Percentiles rank a stretch among this genome's conserved stretches.
phyloP scores from a whole-genome alignment of 2,113 vertebrate genomes.

The Motacilla tschutschensis region DNA sequence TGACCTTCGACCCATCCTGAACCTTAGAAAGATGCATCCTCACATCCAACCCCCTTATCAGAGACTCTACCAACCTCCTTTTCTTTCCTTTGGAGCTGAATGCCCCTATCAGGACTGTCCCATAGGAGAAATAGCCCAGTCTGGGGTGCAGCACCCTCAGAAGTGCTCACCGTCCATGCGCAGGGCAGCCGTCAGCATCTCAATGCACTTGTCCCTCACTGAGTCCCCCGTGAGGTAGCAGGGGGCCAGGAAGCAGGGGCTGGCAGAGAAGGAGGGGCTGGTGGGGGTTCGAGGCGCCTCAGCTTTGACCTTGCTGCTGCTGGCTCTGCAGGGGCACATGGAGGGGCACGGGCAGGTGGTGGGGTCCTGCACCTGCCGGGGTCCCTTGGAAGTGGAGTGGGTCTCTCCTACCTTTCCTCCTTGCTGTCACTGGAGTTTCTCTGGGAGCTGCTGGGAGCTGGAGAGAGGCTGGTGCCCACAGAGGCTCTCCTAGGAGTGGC shows the following conservation, averaged over 20 bases:
- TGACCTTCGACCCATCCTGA: background rate
- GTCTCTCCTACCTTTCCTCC: constrained; percentile 72
- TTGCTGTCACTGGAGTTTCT: constrained; percentile 73
- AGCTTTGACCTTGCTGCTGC: constrained; percentile 73
- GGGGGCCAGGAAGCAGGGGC: constrained; percentile 68
- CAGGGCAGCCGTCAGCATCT: constrained; percentile 88
- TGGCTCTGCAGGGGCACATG: constrained; percentile 49
- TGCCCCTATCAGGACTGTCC: background rate
- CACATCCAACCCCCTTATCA: background rate
- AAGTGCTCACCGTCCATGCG: constrained; percentile 82
- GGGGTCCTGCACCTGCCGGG: rapidly evolving
- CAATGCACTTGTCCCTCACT: constrained; percentile 92
- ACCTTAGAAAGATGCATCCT: background rate
- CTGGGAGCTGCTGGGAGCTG: constrained; percentile 53
- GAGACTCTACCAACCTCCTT: background rate
- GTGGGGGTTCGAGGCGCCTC: constrained; percentile 80
- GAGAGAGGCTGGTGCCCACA: constrained; percentile 52
- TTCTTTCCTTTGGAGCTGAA: background rate
- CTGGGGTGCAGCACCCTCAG: background rate
- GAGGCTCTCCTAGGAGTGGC: constrained; percentile 73
- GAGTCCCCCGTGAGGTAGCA: constrained; percentile 87
- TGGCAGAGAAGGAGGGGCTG: constrained; percentile 76
- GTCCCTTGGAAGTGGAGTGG: rapidly evolving
- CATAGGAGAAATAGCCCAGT: background rate
- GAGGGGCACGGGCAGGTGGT: rapidly evolving